A percentile compares a stretch with the other conserved stretches of the same genome.
Evolutionary conservation across 2,888 invertebrate species (phyloP).

Genomic region (Clistopyga incitator): DNA sequence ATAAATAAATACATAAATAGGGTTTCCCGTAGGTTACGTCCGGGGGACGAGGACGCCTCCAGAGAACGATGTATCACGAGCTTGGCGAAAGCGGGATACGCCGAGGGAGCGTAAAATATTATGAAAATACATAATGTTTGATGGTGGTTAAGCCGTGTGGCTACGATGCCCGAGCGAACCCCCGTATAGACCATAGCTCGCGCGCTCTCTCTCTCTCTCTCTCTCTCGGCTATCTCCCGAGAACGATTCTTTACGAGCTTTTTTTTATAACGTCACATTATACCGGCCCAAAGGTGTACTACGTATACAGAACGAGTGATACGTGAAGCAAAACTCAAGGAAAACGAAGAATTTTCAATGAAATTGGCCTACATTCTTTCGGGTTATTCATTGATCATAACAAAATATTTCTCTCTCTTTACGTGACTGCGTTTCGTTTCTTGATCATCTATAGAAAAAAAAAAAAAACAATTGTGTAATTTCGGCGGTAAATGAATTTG

Average conservation of each 20-base stretch:
- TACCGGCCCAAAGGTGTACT: slow-evolving; percentile 47
- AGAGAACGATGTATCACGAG: slow-evolving; percentile 64
- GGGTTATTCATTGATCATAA: not conserved
- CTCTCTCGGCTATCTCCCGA: slow-evolving; percentile 59
- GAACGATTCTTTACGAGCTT: slow-evolving; percentile 74
- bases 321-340: slow-evolving; percentile 36
- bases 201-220: too few species aligned
- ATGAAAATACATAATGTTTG: slow-evolving; percentile 79
- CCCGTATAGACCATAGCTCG: slow-evolving; percentile 20
- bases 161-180: slow-evolving; percentile 61
- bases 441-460: too few species aligned
- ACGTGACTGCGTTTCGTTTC: too few species aligned
- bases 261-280: slow-evolving; percentile 72
- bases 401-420: too few species aligned
- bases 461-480: too few species aligned
- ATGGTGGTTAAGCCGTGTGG: slow-evolving; percentile 75
- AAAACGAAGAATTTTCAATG: slow-evolving; percentile 7
- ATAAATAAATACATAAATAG: slow-evolving; percentile 67
- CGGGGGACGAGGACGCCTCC: slow-evolving; percentile 47
- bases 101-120: slow-evolving; percentile 76
- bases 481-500: too few species aligned
- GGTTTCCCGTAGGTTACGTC: slow-evolving; percentile 41
- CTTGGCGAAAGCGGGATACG: slow-evolving; percentile 68
- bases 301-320: not conserved
- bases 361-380: not conserved